Evolutionary conservation across 2,888 invertebrate species (phyloP), one percentile per base, ranked within the genome.

Genomic region (Chrysomela aeneicollis): DNA sequence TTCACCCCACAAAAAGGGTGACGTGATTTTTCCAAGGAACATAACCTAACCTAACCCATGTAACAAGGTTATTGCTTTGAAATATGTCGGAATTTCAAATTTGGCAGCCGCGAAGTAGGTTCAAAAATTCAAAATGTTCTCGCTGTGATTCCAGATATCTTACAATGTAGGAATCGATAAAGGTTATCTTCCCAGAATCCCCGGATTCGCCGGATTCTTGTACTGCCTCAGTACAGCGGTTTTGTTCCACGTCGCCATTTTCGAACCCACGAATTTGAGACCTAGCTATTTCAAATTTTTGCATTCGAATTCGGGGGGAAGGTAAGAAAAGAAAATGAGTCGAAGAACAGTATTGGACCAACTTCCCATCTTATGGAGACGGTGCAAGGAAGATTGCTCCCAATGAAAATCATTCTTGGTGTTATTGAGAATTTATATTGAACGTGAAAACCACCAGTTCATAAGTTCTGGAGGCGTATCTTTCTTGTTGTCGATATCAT

Each of bases 271-370:
- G 64, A 90, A 89, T 76, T 81, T 95, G 68, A 85, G 94, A 69
- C 86, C 89, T n/a, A 92, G 92, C 60, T 95, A 95, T 82, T 93
- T 91, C 87, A 91, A 90, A 78, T 94, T 94, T 81, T 83, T 95
- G 49, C 86, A 88, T 69, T 86, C 86, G 64, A 85, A 93, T 67
- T 94, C 94, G 0, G 92, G 91, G 47, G 89, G 87, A 80, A 85
- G 89, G 88, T 87, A 78, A 81, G 74, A 42, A 26, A 49, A 52
- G 26, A 22, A 18, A 2, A 35, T 12, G 12, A 35, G 12, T 42
- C 42, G 15, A n/a, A n/a, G 12, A 15, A 15, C 2, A 42, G 12
- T 9, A 4, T 35, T 10, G 15, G 12, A 4, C n/a, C n/a, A 42
- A 2, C 35, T 35, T 35, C 12, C 35, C 35, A 10, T 9, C 2